Percentiles rank a stretch among this genome's conserved stretches.
Evolutionary conservation across 2,113 vertebrate species (phyloP).

Genomic region (Aspiorhynchus laticeps): DNA sequence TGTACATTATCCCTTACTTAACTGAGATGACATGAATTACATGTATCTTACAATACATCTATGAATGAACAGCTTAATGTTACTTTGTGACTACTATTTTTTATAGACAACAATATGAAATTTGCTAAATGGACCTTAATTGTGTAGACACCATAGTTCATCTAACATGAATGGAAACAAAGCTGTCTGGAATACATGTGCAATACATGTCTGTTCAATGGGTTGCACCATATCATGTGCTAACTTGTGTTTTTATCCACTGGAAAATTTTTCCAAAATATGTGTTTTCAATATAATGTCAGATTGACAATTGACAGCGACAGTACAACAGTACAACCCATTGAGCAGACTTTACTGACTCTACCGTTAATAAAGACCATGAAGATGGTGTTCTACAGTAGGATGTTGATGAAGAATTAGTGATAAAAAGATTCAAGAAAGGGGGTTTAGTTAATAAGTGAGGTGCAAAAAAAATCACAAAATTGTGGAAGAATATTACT

Average conservation of each 20-base stretch:
- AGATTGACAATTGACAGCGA: background rate
- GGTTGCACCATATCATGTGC: background rate
- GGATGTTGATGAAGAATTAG: slow-evolving; percentile 9
- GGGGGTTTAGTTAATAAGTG: slow-evolving; percentile 54
- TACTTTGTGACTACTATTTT: background rate
- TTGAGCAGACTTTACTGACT: background rate
- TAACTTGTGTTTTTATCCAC: background rate
- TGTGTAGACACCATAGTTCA: background rate
- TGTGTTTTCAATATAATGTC: background rate
- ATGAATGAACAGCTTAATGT: background rate
- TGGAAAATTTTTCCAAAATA: background rate
- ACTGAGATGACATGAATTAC: background rate
- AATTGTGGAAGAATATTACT: slow-evolving; percentile 61
- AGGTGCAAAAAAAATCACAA: slow-evolving; percentile 64
- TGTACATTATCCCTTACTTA: background rate
- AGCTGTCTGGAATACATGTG: background rate
- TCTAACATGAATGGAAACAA: background rate
- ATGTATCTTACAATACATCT: background rate
- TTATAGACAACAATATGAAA: background rate
- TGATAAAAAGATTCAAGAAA: slow-evolving; percentile 13
- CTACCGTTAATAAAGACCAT: background rate
- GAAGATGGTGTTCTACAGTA: background rate
- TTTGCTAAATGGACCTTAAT: background rate
- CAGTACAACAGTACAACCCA: background rate
- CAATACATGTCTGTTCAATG: background rate